Evolutionary conservation across 2,113 vertebrate species (phyloP), one percentile per base, ranked within the genome.

Genomic region (Speoplatyrhinus poulsoni): DNA sequence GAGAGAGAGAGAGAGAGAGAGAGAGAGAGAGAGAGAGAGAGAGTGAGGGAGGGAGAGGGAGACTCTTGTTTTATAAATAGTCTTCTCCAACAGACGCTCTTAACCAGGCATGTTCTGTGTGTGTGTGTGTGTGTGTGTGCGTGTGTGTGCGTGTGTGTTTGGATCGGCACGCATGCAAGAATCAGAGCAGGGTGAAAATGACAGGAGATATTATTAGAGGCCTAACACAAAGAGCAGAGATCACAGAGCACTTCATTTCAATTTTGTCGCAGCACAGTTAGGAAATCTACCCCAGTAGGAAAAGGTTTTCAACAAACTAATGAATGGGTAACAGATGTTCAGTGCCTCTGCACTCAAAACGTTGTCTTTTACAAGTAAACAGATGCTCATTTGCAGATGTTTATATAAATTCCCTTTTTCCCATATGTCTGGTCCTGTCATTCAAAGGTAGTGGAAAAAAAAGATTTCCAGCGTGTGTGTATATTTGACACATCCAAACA

Each of bases 11-110:
- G 50, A 26, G 53, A n/a, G 46, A 60, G 63, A 10, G 55, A 46
- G 55, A 16, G 49, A 57, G 55, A n/a, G 41, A 15, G 48, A n/a
- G 53, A 13, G 26, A 57, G 17, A 32, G 26, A 60, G 57, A 60
- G 57, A 62, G 60, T 12, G 36, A 19, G 46, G 12, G 60, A 47
- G 60, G 12, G 16, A 12, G 52, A 61, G 82, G 84, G 84, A 82
- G 79, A 79, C 83, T 63, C 84, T 49, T 72, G 68, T 72, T 85
- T 85, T 91, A 92, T 90, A 91, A 91, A 91, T 89, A 82, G 49
- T 65, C 64, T 79, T 75, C 73, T 82, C 83, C 84, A 89, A 87
- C 82, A 83, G 82, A 86, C 83, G 83, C 83, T 88, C 78, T 90
- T 89, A 87, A 87, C 84, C 82, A 87, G 82, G 80, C 85, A 89